A percentile compares a stretch with the other conserved stretches of the same genome.
Conservation (phyloP, 1,140 invertebrate genomes). For the Aphidius ervi region DNA sequence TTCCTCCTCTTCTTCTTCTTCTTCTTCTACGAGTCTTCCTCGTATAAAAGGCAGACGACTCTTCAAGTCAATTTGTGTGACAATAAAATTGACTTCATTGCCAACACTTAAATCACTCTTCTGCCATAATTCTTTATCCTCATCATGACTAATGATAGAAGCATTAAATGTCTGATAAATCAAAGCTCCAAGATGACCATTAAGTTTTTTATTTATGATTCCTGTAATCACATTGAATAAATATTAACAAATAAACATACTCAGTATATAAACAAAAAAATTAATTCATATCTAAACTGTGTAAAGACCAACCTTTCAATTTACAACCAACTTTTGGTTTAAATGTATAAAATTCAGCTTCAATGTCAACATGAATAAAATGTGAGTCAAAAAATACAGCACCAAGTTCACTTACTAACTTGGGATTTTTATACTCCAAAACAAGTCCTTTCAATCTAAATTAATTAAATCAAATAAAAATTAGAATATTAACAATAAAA, state of each 20-base stretch:
- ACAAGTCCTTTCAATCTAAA: constrained; percentile 59
- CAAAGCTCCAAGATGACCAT: constrained; percentile 60
- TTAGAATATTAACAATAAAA: constrained; percentile 1
- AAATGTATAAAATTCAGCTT: constrained; percentile 65
- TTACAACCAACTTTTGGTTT: constrained; percentile 49
- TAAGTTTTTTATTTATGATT: constrained; percentile 59
- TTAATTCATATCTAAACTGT: constrained; percentile 29
- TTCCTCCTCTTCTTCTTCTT: background rate
- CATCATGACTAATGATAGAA: constrained; percentile 57
- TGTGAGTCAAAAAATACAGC: constrained; percentile 55
- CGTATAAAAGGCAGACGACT: constrained; percentile 58
- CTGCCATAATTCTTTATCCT: constrained; percentile 55
- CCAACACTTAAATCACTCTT: constrained; percentile 55
- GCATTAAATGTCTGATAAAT: constrained; percentile 65
- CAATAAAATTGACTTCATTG: constrained; percentile 57
- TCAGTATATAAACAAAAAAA: background rate
- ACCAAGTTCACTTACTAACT: constrained; percentile 54
- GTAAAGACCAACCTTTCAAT: constrained; percentile 35
- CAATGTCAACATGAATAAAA: constrained; percentile 60
- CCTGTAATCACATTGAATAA: constrained; percentile 38
- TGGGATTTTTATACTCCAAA: constrained; percentile 60
- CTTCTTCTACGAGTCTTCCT: constrained; percentile 36
- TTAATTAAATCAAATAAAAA: constrained; percentile 20
- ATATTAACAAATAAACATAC: background rate
- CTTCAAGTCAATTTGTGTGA: constrained; percentile 55